Base-by-base conservation (phyloP, 1,140 invertebrate genomes). In the Hormaphis cornu region DNA sequence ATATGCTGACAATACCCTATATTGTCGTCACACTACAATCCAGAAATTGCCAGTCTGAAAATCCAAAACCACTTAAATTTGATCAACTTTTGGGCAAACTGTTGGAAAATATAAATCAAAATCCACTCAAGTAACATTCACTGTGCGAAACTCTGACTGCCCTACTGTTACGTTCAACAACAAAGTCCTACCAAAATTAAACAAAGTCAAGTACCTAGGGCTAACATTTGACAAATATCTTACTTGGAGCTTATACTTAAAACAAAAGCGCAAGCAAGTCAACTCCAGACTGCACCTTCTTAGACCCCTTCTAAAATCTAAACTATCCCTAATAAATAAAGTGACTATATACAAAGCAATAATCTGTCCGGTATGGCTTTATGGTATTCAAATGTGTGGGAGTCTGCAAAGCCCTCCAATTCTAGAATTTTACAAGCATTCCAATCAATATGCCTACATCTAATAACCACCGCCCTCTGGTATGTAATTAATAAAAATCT, bases 381-480 rank as follows among this genome's bases (percentile, higher is more conserved):
- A 59, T 20, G 56, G 28, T 26, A 35, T 40, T 18, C 56, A 59
- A 22, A n/a, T n/a, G 7, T 59, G 10, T 59, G 56, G 56, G 56
- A 33, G 20, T 9, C 56, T 9, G 9, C 56, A 6, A 35, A 33
- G 18, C 28, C 28, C 7, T 59, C 56, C 20, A 59, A 59, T 33
- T 16, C 28, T n/a, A n/a, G n/a, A n/a, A n/a, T n/a, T n/a, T 37
- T 75, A 16, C 59, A 76, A 73, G n/a, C 22, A 22, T 33, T 40
- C 28, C 56, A 59, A 37, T 46, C 42, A 46, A 46, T 46, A 8
- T 46, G 42, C 42, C 16, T 46, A 46, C 42, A n/a, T 12, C 8
- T 46, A 46, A 46, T 46, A 12, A 46, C 42, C 16, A n/a, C 42
- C n/a, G 12, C n/a, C 16, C 42, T n/a, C n/a, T 46, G 42, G n/a